phyloP scores from a whole-genome alignment of 2,888 invertebrate genomes.

The Rhamnusium bicolor region DNA sequence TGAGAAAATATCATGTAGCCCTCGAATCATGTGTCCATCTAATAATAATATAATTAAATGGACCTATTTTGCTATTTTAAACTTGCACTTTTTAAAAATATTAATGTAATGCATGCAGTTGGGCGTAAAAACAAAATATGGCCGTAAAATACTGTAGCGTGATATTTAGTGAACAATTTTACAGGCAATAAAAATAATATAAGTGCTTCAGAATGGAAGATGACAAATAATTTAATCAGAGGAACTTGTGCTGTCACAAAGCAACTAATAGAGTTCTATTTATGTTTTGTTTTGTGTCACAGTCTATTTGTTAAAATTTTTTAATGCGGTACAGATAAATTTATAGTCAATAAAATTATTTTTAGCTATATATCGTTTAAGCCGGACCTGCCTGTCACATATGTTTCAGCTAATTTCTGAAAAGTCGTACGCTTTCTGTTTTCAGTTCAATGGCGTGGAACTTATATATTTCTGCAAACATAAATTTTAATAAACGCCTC shows the following conservation, averaged over 20 bases:
- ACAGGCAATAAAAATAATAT: constrained; percentile 28
- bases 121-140: not conserved
- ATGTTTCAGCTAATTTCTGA: constrained; percentile 63
- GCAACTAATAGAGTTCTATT: constrained; percentile 30
- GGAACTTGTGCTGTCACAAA: not conserved
- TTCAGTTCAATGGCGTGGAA: constrained; percentile 34
- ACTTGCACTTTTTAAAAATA: not conserved
- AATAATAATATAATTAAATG: too few species aligned
- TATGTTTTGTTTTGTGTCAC: constrained; percentile 37
- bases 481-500: constrained; percentile 46
- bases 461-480: constrained; percentile 20
- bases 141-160: not conserved
- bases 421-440: constrained; percentile 43
- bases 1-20: too few species aligned
- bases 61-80: too few species aligned
- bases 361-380: constrained; percentile 37
- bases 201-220: constrained; percentile 10
- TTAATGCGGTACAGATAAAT: constrained; percentile 35
- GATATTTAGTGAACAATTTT: constrained; percentile 19
- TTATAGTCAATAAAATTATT: constrained; percentile 44
- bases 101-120: not conserved
- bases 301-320: constrained; percentile 41
- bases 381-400: constrained; percentile 53
- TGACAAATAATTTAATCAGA: constrained; percentile 15
- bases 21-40: too few species aligned